These are phyloP conservation scores for Spilosoma lubricipeda DNA, from an alignment of 2,888 invertebrate species.

Conservation along the genomic window DNA sequence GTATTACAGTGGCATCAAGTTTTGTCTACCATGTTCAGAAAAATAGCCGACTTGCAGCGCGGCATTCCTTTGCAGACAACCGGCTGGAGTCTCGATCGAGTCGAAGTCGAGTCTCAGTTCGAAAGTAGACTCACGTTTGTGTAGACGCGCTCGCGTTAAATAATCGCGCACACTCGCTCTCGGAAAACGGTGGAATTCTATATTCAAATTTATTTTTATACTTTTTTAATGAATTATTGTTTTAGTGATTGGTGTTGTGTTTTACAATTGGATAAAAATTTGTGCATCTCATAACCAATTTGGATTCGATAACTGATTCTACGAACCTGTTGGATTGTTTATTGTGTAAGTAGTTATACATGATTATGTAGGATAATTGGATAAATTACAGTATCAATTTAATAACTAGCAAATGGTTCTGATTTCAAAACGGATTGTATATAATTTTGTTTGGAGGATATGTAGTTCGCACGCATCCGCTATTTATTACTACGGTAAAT, in stretches of 20 bases:
- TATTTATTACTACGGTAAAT: constrained; percentile 35
- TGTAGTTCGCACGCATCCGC: constrained; percentile 46
- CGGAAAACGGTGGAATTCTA: constrained; percentile 64
- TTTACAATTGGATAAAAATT: constrained; percentile 63
- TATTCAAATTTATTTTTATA: constrained; percentile 58
- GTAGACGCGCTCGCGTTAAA: constrained; percentile 69
- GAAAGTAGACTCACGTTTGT: constrained; percentile 77
- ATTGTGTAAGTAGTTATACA: constrained; percentile 72
- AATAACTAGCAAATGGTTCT: constrained; percentile 36
- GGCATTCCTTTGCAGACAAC: constrained; percentile 71
- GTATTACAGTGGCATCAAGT: constrained; percentile 63
- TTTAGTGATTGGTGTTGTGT: constrained; percentile 75
- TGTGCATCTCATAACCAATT: constrained; percentile 62
- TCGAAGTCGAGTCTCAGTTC: constrained; percentile 66
- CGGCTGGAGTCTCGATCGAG: constrained; percentile 40
- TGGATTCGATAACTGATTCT: constrained; percentile 61
- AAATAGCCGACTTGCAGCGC: constrained; percentile 75
- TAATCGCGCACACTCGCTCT: constrained; percentile 61
- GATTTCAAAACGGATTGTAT: constrained; percentile 48
- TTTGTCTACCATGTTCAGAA: constrained; percentile 66
- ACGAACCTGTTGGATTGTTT: constrained; percentile 66
- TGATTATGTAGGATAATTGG: constrained; percentile 45
- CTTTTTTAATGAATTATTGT: constrained; percentile 48
- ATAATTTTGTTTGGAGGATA: constrained; percentile 44
- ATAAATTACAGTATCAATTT: constrained; percentile 39